These are phyloP conservation scores for Crypturellus tataupa DNA, from an alignment of 2,797 vertebrate species.

Conservation along the genomic window DNA sequence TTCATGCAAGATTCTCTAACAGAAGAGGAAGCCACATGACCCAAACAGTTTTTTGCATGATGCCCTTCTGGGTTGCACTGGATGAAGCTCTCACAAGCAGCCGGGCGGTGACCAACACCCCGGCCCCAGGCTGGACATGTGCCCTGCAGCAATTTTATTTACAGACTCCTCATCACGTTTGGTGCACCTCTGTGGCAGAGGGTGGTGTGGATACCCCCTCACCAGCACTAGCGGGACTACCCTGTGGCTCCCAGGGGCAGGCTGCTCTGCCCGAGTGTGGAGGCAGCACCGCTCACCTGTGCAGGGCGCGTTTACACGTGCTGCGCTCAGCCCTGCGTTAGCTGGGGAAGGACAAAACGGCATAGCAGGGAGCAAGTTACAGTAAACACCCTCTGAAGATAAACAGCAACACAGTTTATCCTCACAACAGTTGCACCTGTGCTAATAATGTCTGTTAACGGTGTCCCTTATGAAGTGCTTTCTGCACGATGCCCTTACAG, in stretches of 20 bases:
- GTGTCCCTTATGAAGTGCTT: neutral
- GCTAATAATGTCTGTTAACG: neutral
- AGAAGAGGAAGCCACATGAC: neutral
- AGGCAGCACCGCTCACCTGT: neutral
- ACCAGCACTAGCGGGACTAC: neutral
- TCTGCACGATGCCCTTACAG: neutral
- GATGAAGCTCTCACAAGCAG: neutral
- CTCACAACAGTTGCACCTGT: neutral
- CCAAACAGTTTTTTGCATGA: slow-evolving; percentile 1
- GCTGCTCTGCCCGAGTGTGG: fast-evolving
- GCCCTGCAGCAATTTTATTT: neutral
- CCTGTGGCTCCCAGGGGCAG: neutral
- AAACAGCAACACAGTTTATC: neutral
- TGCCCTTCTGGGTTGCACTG: neutral
- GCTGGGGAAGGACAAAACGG: neutral
- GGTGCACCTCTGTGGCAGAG: neutral
- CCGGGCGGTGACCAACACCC: neutral
- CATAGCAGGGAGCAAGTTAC: neutral
- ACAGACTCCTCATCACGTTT: neutral
- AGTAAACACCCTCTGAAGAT: neutral
- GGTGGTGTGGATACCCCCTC: fast-evolving
- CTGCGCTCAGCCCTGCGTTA: neutral
- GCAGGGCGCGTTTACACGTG: neutral
- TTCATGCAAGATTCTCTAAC: neutral
- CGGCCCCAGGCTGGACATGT: neutral